These are phyloP conservation scores for Artemia sinica DNA, from an alignment of 2,888 invertebrate species.

Conservation along the genomic window DNA sequence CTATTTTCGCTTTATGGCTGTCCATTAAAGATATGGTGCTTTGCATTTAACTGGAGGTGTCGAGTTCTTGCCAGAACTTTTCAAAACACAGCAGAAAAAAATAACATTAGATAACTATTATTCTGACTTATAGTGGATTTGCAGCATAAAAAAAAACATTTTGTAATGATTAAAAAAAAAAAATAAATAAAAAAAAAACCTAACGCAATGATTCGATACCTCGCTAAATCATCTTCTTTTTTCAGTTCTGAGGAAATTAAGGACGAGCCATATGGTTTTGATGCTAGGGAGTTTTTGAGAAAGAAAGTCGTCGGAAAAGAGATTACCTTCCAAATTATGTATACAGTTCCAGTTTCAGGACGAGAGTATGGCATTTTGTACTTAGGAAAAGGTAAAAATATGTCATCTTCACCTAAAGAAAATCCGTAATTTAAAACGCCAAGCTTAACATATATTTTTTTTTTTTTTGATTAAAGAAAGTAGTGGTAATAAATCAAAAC, in stretches of 20 bases:
- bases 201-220: no score
- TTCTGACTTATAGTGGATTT: no score
- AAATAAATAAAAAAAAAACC: no score
- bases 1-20: no score
- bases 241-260: slow-evolving; percentile 47
- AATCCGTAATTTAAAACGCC: background rate
- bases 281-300: slow-evolving; percentile 82
- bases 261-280: slow-evolving; percentile 93
- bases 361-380: slow-evolving; percentile 75
- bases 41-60: no score
- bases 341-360: slow-evolving; percentile 53
- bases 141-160: no score
- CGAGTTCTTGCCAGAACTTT: no score
- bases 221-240: slow-evolving; percentile 19
- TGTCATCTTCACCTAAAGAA: background rate
- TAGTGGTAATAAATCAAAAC: background rate
- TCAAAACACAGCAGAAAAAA: no score
- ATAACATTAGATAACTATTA: no score
- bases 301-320: slow-evolving; percentile 80
- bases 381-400: slow-evolving; percentile 53
- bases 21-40: no score
- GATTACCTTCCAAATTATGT: slow-evolving; percentile 61
- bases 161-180: no score
- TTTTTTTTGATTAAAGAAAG: background rate
- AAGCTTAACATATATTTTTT: background rate